Evolutionary conservation across 2,113 vertebrate species (phyloP).

Genomic region (Sardina pilchardus): DNA sequence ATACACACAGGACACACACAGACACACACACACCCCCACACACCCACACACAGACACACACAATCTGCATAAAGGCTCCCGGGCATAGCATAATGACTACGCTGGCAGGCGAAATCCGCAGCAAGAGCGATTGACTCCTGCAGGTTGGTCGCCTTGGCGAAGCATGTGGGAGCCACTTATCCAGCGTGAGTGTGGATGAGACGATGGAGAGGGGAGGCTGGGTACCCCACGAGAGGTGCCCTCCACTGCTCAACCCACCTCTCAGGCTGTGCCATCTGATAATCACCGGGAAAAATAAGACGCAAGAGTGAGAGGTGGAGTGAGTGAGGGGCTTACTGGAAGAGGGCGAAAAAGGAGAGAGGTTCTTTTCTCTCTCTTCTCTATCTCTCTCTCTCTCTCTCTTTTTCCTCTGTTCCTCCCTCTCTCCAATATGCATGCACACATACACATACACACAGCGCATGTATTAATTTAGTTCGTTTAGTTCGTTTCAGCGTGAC

Average conservation of each 20-base stretch:
- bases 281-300: too few species aligned
- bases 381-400: too few species aligned
- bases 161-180: background rate
- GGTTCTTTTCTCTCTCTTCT: background rate
- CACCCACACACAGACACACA: background rate
- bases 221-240: too few species aligned
- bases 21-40: background rate
- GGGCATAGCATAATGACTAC: conserved; percentile 44
- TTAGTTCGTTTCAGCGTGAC: too few species aligned
- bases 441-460: too few species aligned
- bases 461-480: too few species aligned
- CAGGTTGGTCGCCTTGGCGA: conserved; percentile 26
- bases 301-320: too few species aligned
- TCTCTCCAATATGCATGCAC: too few species aligned
- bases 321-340: too few species aligned
- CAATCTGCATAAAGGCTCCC: conserved; percentile 24
- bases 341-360: too few species aligned
- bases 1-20: background rate
- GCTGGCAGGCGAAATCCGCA: background rate
- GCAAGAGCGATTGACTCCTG: conserved; percentile 29
- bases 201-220: background rate
- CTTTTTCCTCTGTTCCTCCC: too few species aligned
- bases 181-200: background rate
- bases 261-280: background rate
- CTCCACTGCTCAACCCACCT: background rate